Evolutionary conservation across 1,140 invertebrate genomes (phyloP), one percentile per base, ranked within the genome.

Genomic region (Hermetia illucens): DNA sequence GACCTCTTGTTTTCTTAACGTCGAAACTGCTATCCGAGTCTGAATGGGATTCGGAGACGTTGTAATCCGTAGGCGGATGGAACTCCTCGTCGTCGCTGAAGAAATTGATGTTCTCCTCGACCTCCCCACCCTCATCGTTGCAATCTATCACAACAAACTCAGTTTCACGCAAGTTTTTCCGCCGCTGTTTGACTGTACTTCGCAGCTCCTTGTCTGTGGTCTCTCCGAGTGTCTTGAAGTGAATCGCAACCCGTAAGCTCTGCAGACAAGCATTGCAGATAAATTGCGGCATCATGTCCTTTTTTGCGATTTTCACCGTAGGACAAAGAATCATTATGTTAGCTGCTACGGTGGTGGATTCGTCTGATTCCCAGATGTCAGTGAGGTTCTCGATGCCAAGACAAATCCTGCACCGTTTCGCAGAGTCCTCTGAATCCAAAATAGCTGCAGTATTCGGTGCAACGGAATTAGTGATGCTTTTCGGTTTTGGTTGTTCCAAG

Each of bases 121-220:
- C 44, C 25, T 61, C 54, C 18, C 48, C 48, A 5, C 58, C 58
- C 27, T 53, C 53, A n/a, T 47, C 44, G 3, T 22, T 35, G 25
- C 61, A 60, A 43, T 64, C 62, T 10, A 64, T 61, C 4, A 63
- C 51, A 18, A 63, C 61, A 44, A 62, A 63, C 17, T 55, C 58
- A 2, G 51, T 53, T 2, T 55, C 55, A 2, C 57, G 44, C 1
- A 59, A 45, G 3, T 60, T 53, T 41, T 62, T 63, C 31, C 53
- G 61, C 43, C 59, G 62, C 34, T 56, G 53, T 10, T 60, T 40
- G 4, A 54, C 60, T 37, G 55, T 59, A 34, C 55, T 58, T 35
- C 62, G 49, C 18, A 64, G 39, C 18, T 52, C 51, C 4, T 43
- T 38, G 37, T 64, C 62, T 1, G 61, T 62, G 9, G 42, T 47